Evolutionary conservation across 2,888 invertebrate species (phyloP), one percentile per base, ranked within the genome.

Genomic region (Rhogogaster chlorosoma): DNA sequence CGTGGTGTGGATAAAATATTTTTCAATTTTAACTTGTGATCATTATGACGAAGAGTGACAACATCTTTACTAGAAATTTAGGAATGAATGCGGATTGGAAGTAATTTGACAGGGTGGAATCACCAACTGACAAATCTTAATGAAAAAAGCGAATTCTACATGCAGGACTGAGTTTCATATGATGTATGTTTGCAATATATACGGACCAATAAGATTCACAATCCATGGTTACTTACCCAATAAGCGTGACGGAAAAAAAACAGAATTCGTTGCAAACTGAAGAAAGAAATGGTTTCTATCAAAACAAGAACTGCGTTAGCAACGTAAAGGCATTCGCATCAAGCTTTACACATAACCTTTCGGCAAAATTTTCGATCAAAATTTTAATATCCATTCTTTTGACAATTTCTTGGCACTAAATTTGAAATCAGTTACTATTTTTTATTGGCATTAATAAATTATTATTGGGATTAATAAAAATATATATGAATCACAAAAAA

Each of bases 321-420:
- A 80, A 53, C 22, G 18, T 61, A 7, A 15, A 22, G 12, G 38
- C 57, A 36, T 49, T 75, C 15, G 22, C 38, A 15, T 26, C 26
- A n/a, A 61, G 9, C 38, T 80, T 57, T 15, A 22, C 38, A 80
- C 12, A 12, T 38, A 57, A 80, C 57, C 80, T 80, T 80, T 80
- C 26, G 12, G 61, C 12, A 4, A 36, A 18, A 61, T 61, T 80
- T 61, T 36, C 36, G 36, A 10, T 36, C 57, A 80, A 80, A 80
- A 80, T 80, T 80, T 7, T n/a, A 53, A 53, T 53, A 67, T 32
- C 3, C 32, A 67, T 67, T 1, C 22, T 2, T 67, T 67, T 67
- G 15, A 32, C 1, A 32, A 32, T 67, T 18, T 32, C 18, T 15
- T 18, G 5, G 15, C 5, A 32, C 32, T 67, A 67, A 67, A 67